Percentiles rank a stretch among this genome's conserved stretches.
Evolutionary conservation across 2,113 vertebrate species (phyloP).

Genomic region (Malurus melanocephalus): DNA sequence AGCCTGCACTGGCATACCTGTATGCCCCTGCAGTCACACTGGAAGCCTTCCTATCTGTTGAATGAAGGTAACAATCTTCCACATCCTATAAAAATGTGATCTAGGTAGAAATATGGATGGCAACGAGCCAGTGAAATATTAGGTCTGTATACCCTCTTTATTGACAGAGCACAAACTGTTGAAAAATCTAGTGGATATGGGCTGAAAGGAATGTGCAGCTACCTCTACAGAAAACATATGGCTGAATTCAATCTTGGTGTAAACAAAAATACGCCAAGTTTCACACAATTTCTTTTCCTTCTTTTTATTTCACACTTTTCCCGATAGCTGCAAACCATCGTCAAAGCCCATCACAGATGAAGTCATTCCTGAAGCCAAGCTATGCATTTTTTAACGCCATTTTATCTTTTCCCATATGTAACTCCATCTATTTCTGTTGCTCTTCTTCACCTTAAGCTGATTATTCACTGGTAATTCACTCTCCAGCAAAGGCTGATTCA

Average conservation of each 20-base stretch:
- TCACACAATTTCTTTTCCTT: slow-evolving; percentile 18
- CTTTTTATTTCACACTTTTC: slow-evolving; percentile 48
- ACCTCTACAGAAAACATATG: slow-evolving; percentile 53
- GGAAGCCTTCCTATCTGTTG: neutral
- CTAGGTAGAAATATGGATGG: neutral
- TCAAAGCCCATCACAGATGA: slow-evolving; percentile 19
- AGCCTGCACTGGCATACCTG: neutral
- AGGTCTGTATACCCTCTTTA: neutral
- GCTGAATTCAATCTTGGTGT: slow-evolving; percentile 36
- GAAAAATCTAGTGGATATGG: neutral
- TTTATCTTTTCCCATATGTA: slow-evolving; percentile 49
- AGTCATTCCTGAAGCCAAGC: slow-evolving; percentile 27
- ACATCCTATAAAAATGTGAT: neutral
- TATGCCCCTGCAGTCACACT: neutral
- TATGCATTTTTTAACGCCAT: slow-evolving; percentile 42
- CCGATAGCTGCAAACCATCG: slow-evolving; percentile 23
- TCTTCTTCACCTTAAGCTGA: slow-evolving; percentile 38
- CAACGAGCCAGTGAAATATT: neutral
- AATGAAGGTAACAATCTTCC: neutral
- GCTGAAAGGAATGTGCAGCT: neutral
- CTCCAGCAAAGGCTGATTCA: slow-evolving; percentile 28
- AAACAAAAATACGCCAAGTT: slow-evolving; percentile 56
- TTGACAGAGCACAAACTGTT: neutral
- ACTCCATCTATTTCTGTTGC: slow-evolving; percentile 43
- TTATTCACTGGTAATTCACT: slow-evolving; percentile 18